Conservation (phyloP, 2,797 vertebrate genomes). For the Distichodus sexfasciatus region DNA sequence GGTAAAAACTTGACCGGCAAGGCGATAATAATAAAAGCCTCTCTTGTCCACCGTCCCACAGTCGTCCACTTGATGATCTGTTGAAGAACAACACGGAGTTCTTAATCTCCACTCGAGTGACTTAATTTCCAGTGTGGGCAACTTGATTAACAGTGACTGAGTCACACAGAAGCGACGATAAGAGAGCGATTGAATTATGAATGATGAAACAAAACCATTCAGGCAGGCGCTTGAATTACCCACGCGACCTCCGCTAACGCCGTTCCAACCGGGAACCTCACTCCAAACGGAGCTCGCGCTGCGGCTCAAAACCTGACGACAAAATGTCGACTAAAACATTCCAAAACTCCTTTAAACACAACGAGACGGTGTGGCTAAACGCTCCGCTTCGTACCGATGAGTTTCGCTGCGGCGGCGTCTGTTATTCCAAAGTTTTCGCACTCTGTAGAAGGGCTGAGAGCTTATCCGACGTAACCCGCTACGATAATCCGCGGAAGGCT, state of each 20-base stretch:
- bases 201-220: slow-evolving; percentile 27
- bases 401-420: neutral
- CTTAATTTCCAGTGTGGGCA: slow-evolving; percentile 2
- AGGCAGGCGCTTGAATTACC: slow-evolving; percentile 6
- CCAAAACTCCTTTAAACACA: neutral
- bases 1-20: neutral
- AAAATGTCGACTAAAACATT: neutral
- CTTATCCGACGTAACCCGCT: neutral
- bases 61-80: slow-evolving; percentile 30
- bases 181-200: slow-evolving; percentile 35
- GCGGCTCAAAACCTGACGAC: neutral
- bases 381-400: slow-evolving; percentile 20
- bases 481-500: neutral
- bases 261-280: no score
- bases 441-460: neutral
- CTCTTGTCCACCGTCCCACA: slow-evolving; percentile 5
- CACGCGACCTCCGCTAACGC: neutral
- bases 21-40: slow-evolving; percentile 27
- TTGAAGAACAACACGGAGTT: slow-evolving; percentile 25
- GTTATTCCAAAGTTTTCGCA: slow-evolving; percentile 6
- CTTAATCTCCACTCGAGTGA: slow-evolving; percentile 5
- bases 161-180: slow-evolving; percentile 12
- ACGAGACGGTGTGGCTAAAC: neutral
- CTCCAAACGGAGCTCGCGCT: neutral
- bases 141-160: neutral